Evolutionary conservation across 2,888 invertebrate genomes (phyloP).

Genomic region (Heteromurus nitidus): DNA sequence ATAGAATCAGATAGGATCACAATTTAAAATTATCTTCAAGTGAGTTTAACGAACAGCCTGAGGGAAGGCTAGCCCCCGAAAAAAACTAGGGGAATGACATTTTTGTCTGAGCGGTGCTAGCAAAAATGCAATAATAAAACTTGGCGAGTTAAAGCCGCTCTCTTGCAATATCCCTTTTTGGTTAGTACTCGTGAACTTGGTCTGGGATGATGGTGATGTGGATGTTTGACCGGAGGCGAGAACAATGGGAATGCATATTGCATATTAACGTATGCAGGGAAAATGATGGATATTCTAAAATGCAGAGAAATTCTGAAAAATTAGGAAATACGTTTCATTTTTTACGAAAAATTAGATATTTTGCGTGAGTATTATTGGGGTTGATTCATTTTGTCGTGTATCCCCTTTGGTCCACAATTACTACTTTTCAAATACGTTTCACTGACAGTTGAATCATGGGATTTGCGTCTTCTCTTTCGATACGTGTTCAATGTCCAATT

Average conservation of each 20-base stretch:
- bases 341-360: too few relatives aligned
- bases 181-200: too few relatives aligned
- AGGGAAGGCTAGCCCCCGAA: conserved; percentile 16
- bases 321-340: too few relatives aligned
- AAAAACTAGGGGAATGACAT: conserved; percentile 35
- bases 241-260: not conserved
- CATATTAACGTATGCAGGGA: too few relatives aligned
- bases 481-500: not conserved
- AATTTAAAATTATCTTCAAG: conserved; percentile 37
- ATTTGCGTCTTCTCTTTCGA: conserved; percentile 2
- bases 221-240: not conserved
- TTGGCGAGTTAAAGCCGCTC: not conserved
- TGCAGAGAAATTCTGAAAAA: too few relatives aligned
- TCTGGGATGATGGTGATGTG: too few relatives aligned
- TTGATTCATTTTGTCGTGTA: too few relatives aligned
- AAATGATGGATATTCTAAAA: too few relatives aligned
- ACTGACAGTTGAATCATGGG: conserved; percentile 60
- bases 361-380: too few relatives aligned
- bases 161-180: too few relatives aligned
- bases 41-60: conserved; percentile 38
- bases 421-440: not conserved
- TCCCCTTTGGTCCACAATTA: too few relatives aligned
- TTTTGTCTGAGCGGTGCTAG: too few relatives aligned
- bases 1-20: conserved; percentile 41
- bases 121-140: not conserved